Conservation (phyloP, 2,797 vertebrate genomes). For the Scolopax bukidnonensis region DNA sequence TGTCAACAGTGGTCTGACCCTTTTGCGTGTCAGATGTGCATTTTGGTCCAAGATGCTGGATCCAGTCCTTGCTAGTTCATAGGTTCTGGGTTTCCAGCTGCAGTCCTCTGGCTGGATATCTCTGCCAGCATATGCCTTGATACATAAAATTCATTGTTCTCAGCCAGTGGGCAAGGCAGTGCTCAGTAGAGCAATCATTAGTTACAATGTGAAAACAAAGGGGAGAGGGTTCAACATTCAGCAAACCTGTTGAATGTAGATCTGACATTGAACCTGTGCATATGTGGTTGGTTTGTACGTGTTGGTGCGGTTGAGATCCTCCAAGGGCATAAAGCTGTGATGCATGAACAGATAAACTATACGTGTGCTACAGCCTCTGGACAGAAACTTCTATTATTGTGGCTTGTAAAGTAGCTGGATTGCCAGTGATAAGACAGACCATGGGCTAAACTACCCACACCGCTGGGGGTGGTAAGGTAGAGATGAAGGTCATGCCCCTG, state of each 20-base stretch:
- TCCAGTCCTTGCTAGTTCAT: not conserved
- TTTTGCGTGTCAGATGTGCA: not conserved
- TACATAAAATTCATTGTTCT: not conserved
- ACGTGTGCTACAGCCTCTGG: not conserved
- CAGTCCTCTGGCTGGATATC: not conserved
- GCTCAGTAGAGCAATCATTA: not conserved
- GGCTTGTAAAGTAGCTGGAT: not conserved
- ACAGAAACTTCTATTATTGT: not conserved
- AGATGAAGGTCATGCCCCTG: not conserved
- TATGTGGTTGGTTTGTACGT: accelerated
- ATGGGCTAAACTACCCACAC: not conserved
- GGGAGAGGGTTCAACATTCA: not conserved
- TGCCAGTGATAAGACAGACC: not conserved
- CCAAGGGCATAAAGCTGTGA: not conserved
- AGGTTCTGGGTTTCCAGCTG: not conserved
- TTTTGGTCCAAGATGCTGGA: not conserved
- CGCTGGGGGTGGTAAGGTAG: not conserved
- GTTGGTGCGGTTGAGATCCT: not conserved
- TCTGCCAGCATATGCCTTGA: accelerated
- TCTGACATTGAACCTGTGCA: not conserved
- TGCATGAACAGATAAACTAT: not conserved
- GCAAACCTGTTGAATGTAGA: not conserved
- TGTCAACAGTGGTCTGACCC: accelerated
- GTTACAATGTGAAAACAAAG: not conserved
- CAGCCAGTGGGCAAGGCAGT: not conserved